phyloP scores from a whole-genome alignment of 2,113 vertebrate genomes.

The Scatophagus argus region DNA sequence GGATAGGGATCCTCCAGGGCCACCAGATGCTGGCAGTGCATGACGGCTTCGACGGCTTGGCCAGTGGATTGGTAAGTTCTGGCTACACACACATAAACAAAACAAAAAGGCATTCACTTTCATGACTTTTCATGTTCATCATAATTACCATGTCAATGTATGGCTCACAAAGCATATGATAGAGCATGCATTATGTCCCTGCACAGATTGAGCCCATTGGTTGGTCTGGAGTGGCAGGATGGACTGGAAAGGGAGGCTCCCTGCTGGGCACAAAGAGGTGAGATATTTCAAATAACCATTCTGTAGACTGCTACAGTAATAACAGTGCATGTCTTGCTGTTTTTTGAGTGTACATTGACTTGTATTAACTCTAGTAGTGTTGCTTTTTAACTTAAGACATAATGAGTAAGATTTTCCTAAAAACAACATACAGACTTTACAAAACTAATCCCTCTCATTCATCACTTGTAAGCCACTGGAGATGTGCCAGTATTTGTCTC shows the following conservation, averaged over 20 bases:
- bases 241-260: conserved; percentile 94
- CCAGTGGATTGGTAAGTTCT: conserved; percentile 86
- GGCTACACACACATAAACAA: not conserved
- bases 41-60: conserved; percentile 93
- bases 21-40: conserved; percentile 91
- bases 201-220: conserved; percentile 88
- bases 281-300: conserved; percentile 3
- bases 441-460: too few species aligned
- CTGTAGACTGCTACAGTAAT: not conserved
- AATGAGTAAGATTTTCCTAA: too few species aligned
- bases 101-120: not conserved
- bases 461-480: too few species aligned
- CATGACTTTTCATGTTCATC: not conserved
- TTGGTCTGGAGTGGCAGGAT: conserved; percentile 89
- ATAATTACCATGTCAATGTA: not conserved
- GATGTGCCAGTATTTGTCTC: too few species aligned
- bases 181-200: not conserved
- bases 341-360: not conserved
- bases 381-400: too few species aligned
- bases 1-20: conserved; percentile 91
- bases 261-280: conserved; percentile 93
- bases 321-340: not conserved
- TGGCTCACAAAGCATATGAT: not conserved
- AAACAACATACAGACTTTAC: too few species aligned
- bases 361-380: not conserved